Base-by-base conservation (phyloP, 30 jellyfish, hydroid and myxozoan genomes). In the Phacellophora camtschatica region DNA sequence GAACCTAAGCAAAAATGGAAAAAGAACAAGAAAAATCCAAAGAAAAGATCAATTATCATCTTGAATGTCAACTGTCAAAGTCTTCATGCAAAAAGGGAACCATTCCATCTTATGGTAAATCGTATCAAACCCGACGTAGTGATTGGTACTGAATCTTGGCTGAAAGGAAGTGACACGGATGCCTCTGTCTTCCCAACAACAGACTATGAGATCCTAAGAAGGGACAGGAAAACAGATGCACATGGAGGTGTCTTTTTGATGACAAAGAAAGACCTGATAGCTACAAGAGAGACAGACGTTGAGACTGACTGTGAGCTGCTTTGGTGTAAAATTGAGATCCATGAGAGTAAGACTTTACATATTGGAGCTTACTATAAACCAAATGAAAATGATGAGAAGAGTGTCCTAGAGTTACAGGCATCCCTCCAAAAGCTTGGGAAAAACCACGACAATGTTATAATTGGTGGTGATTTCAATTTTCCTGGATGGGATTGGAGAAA, bases 111-210 rank as follows among this genome's bases (percentile, higher is more conserved):
- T 22, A 73, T 73, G 87, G 7, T 73, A 48, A 32, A 49, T 37
- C 20, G 55, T 43, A 49, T 33, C 80, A 73, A 73, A 48, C 87
- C 87, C n/a, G 87, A 73, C 45, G n/a, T 73, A 8, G 62, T 73
- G n/a, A 31, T 55, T 53, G 87, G 87, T 4, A 73, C 87, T 29
- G 87, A 73, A 28, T 73, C 87, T 31, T 73, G 79, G 87, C 82
- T 73, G 9, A 53, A 31, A n/a, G 34, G 49, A 33, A 4, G 13
- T 31, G 29, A 16, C 34, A 39, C 18, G 25, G 35, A 37, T 66
- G 30, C 69, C 16, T 23, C 69, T 19, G 82, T 71, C 23, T 71
- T 41, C 45, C 87, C 74, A 29, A 25, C 59, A 45, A 29, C 57
- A 45, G 71, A 69, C 59, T 69, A 69, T 45, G 67, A 69, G 48